Evolutionary conservation across 2,888 invertebrate species (phyloP).

Genomic region (Thera britannica): DNA sequence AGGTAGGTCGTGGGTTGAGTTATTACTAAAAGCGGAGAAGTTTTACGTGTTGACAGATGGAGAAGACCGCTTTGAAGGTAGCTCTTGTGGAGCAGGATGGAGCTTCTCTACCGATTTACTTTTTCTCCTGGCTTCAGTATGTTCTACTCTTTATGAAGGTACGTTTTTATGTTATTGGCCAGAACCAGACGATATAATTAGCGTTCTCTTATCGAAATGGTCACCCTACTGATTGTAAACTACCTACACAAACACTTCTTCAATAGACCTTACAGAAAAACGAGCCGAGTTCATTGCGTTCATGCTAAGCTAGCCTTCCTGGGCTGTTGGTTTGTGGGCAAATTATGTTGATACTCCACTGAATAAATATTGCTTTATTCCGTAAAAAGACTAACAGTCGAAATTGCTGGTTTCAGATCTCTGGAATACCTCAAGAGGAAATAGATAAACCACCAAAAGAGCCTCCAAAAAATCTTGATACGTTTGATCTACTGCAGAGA

Average conservation of each 20-base stretch:
- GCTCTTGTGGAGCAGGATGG: slow-evolving; percentile 95
- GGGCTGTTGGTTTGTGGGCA: too few species aligned
- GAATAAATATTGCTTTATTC: too few species aligned
- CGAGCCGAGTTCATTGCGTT: too few species aligned
- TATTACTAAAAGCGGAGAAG: slow-evolving; percentile 32
- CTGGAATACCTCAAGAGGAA: slow-evolving; percentile 70
- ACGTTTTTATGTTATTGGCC: neutral
- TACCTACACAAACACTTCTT: too few species aligned
- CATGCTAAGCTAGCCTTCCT: too few species aligned
- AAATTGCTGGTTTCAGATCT: slow-evolving; percentile 52
- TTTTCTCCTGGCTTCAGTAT: slow-evolving; percentile 94
- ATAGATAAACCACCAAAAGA: slow-evolving; percentile 63
- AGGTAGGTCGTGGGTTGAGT: too few species aligned
- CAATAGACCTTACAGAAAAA: too few species aligned
- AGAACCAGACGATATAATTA: too few species aligned
- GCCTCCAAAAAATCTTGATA: slow-evolving; percentile 61
- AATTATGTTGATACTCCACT: too few species aligned
- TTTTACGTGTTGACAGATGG: slow-evolving; percentile 82
- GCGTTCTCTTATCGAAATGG: too few species aligned
- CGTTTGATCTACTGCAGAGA: slow-evolving; percentile 69
- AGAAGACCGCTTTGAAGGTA: slow-evolving; percentile 91
- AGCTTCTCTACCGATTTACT: slow-evolving; percentile 90
- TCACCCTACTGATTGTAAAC: too few species aligned
- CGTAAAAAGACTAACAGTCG: too few species aligned
- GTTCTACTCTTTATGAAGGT: slow-evolving; percentile 88